phyloP scores from a whole-genome alignment of 1,140 invertebrate genomes.

The Nymphalis io region DNA sequence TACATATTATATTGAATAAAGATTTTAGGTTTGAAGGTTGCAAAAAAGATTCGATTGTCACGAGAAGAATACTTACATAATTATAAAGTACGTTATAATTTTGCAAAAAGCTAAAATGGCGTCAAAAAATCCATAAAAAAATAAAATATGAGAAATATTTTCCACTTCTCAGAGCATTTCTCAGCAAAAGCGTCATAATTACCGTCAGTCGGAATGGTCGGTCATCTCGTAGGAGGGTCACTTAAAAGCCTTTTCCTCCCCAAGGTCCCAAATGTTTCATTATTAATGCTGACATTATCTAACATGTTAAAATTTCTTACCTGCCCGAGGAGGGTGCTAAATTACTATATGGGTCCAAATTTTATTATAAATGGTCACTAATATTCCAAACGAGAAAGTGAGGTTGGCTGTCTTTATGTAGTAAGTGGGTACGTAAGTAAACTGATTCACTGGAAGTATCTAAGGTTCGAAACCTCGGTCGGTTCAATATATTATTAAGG shows the following conservation, averaged over 20 bases:
- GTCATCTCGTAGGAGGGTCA: slow-evolving; percentile 43
- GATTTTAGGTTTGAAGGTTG: too few species aligned
- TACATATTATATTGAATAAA: too few species aligned
- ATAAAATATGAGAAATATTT: background rate
- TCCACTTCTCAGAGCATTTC: background rate
- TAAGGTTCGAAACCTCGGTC: too few species aligned
- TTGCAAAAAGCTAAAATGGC: background rate
- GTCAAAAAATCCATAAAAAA: too few species aligned
- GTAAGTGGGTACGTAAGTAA: too few species aligned
- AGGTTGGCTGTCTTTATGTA: too few species aligned
- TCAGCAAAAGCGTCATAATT: slow-evolving; percentile 35
- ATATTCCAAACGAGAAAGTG: background rate
- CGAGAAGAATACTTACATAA: too few species aligned
- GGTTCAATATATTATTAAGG: too few species aligned
- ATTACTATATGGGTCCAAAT: background rate
- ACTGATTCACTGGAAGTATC: too few species aligned
- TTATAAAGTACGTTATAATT: background rate
- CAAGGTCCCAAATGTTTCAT: slow-evolving; percentile 41
- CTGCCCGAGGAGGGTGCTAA: slow-evolving; percentile 7
- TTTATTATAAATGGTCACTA: background rate
- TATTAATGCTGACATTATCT: slow-evolving; percentile 45
- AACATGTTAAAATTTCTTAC: slow-evolving; percentile 35
- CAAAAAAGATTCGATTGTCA: too few species aligned
- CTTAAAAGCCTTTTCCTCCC: slow-evolving; percentile 41
- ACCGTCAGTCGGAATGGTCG: slow-evolving; percentile 29